Conservation (phyloP, 1,140 invertebrate species). For the Drosophila eugracilis region DNA sequence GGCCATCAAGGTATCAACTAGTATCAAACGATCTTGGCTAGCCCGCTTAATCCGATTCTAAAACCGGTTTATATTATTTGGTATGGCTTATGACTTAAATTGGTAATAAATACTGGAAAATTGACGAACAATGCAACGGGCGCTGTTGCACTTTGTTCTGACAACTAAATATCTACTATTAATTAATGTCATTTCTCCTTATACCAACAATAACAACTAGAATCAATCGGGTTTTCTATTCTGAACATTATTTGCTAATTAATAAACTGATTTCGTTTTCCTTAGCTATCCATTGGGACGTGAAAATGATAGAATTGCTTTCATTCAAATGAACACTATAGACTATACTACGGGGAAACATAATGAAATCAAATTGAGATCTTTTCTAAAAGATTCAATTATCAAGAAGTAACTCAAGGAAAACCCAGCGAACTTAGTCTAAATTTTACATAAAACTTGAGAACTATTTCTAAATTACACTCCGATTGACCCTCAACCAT, state of each 20-base stretch:
- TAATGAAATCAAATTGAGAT: too few species aligned
- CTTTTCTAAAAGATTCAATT: too few species aligned
- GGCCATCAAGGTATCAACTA: constrained; percentile 24
- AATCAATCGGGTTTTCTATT: constrained; percentile 29
- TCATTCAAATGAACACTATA: background rate
- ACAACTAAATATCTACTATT: constrained; percentile 2
- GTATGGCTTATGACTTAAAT: constrained; percentile 45
- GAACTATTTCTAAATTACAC: too few species aligned
- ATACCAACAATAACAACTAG: constrained; percentile 17
- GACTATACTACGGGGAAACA: background rate
- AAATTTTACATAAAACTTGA: too few species aligned
- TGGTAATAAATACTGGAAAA: constrained; percentile 52
- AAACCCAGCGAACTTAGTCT: too few species aligned
- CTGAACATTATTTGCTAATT: constrained; percentile 6
- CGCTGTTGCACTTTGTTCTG: constrained; percentile 45
- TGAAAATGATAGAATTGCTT: constrained; percentile 33
- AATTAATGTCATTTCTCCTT: constrained; percentile 22
- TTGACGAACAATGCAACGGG: constrained; percentile 39
- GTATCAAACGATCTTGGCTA: constrained; percentile 29
- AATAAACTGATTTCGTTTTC: constrained; percentile 11
- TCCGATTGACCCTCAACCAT: background rate
- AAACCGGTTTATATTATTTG: constrained; percentile 62
- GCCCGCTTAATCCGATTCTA: constrained; percentile 24
- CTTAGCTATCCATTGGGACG: constrained; percentile 6
- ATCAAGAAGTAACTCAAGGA: too few species aligned